phyloP scores from a whole-genome alignment of 2,113 vertebrate genomes.

The Brienomyrus brachyistius region DNA sequence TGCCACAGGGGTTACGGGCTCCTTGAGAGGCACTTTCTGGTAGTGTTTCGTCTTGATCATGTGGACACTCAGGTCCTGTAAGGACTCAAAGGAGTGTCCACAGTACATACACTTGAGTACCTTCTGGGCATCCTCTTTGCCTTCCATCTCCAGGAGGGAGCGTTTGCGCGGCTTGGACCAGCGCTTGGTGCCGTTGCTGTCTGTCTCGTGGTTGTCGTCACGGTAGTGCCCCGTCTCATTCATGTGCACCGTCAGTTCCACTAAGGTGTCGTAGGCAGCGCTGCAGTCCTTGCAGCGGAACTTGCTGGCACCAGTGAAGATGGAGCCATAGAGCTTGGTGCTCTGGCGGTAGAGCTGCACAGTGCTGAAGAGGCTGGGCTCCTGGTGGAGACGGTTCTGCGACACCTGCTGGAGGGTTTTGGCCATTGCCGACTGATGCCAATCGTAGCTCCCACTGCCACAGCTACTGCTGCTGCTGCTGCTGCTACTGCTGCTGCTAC shows the following conservation, averaged over 20 bases:
- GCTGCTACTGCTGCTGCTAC: conserved; percentile 85
- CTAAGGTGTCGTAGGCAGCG: conserved; percentile 90
- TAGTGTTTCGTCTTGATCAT: conserved; percentile 99
- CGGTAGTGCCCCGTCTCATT: conserved; percentile 96
- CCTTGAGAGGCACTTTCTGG: conserved; percentile 99
- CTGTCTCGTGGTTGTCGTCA: conserved; percentile 95
- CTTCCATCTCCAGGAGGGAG: conserved; percentile 95
- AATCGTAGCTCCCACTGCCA: conserved; percentile 90
- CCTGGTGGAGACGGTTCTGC: conserved; percentile 75
- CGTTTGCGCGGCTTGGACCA: conserved; percentile 98
- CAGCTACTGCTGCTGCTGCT: conserved; percentile 94
- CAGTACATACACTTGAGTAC: conserved; percentile 99
- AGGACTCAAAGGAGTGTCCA: conserved; percentile 96
- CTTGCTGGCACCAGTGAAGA: conserved; percentile 98
- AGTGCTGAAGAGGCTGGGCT: conserved; percentile 94
- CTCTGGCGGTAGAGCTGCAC: conserved; percentile 96
- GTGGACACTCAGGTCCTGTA: conserved; percentile 96
- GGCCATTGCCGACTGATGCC: conserved; percentile 96
- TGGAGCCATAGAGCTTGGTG: conserved; percentile 95
- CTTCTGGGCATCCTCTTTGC: conserved; percentile 97
- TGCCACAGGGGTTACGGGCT: conserved; percentile 90
- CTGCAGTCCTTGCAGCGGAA: conserved; percentile 98
- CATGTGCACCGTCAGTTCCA: conserved; percentile 97
- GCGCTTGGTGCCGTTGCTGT: conserved; percentile 82
- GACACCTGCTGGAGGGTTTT: conserved; percentile 93